Base-by-base conservation (phyloP, 2,797 vertebrate genomes). In the Helarctos malayanus region DNA sequence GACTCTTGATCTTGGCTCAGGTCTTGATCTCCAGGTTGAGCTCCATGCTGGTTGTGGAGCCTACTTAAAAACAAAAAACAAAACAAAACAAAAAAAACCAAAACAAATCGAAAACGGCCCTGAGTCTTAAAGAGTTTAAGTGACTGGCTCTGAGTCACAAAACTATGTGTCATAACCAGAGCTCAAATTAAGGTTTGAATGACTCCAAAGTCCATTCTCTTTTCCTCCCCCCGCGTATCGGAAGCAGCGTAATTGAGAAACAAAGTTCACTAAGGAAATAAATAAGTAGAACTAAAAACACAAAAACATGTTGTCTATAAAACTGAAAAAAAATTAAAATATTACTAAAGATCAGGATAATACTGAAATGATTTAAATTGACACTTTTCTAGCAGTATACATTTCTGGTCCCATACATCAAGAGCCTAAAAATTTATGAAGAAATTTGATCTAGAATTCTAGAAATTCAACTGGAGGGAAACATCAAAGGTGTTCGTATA, bases 371-470 rank as follows among this genome's bases (percentile, higher is more conserved):
- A 65, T 59, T 92, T 90, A 90, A 73, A n/a, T 59, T 94, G 12
- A 12, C 21, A 68, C 41, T 91, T 68, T 81, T 90, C 49, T 23
- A 61, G n/a, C 29, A 91, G 76, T 82, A 65, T 83, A 68, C 25
- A 18, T 84, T 81, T 65, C 15, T 45, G 8, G 15, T 84, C 54
- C 25, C 14, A 59, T 52, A 63, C 1, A 38, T 35, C 6, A 21
- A 93, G 23, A 80, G 10, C 7, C 5, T 79, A 47, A 89, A 59
- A 61, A 18, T 18, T 0, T 32, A n/a, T 19, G 38, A 93, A 96
- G 79, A 89, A 84, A 47, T 84, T 79, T 56, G 45, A 76, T 61
- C 12, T n/a, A 75, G 15, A 91, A 68, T 86, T 80, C 18, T 85
- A 63, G 45, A 75, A 93, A 32, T 86, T 91, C 29, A 81, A 41